Evolutionary conservation across 2,113 vertebrate species (phyloP), one percentile per base, ranked within the genome.

Genomic region (Thomomys bottae): DNA sequence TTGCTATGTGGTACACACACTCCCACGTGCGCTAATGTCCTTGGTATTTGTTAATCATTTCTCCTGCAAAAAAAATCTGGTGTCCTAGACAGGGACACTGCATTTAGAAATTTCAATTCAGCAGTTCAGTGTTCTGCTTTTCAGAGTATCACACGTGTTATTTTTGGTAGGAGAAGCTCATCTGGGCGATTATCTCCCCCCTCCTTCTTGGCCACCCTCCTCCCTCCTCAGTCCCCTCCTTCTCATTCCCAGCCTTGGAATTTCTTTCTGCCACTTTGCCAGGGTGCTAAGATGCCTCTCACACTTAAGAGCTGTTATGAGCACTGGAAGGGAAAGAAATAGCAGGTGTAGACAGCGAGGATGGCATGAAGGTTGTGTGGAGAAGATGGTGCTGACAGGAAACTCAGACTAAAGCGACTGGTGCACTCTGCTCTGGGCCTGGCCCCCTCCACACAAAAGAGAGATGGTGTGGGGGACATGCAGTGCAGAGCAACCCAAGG

Each of bases 261-360:
- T 94, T 83, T 90, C 77, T 91, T 71, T 76, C 88, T 91, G 28
- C 70, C 89, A 83, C 93, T 95, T 95, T 80, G 59, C 42, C 75
- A 94, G 87, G 28, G 85, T 94, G 91, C 72, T 92, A 92, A 91
- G 84, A 92, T 95, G 92, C 89, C 87, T 94, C 77, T 96, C 92
- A 87, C 91, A 95, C 64, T 87, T 71, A 63, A 92, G 94, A 94
- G 84, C 81, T 94, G 61, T 79, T 87, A 9, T 64, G 76, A 90
- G 78, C 54, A 61, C 42, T 1, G 64, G 71, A 81, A 81, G 90
- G 80, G 64, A 83, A 77, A 83, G 64, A 90, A 90, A 73, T 73
- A 76, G 85, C 91, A 91, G 40, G 61, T 91, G 87, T 82, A 92
- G 75, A 79, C 64, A 34, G 24, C 68, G 75, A 79, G 30, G 38